Base-by-base conservation (phyloP, 2,888 invertebrate species). In the Diloba caeruleocephala region DNA sequence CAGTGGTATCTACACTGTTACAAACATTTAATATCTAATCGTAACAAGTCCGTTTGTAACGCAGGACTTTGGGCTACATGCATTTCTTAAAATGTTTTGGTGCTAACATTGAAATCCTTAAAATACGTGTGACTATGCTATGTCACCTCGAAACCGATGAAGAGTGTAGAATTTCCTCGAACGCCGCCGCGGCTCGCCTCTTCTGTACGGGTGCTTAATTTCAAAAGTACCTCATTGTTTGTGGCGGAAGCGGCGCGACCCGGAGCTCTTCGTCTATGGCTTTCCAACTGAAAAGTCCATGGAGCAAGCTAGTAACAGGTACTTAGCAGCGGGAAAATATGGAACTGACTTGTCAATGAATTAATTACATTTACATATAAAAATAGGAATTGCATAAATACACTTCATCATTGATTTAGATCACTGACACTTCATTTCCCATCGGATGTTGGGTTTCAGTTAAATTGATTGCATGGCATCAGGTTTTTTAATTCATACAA, bases 261-360 rank as follows among this genome's bases (percentile, higher is more conserved):
- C 55, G 60, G 45, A 44, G 54, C 50, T 83, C 85, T 81, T 88
- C 88, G 70, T 81, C 77, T 78, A 76, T 55, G 73, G 77, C 74
- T 79, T 85, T 79, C 88, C 90, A 91, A 90, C 92, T 92, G 92
- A 93, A 92, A 93, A 93, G 92, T 87, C 92, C 93, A 93, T 89
- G 83, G 83, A 85, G 87, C 84, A 85, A 83, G 88, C 89, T 92
- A 92, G 86, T 88, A 89, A 83, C 73, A 80, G 73, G 82, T 71
- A 76, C 81, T 82, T 79, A 73, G 58, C 67, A 79, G 62, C 58
- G 63, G 53, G 69, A 68, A 54, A 57, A 54, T 36, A 28, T 69
- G 76, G 80, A 79, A 67, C 50, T 57, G 73, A 69, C 51, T 53
- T 65, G 75, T 74, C 70, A 78, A 82, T 76, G 80, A 79, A 66